phyloP scores from a whole-genome alignment of 2,113 vertebrate genomes.

The Cyanoderma ruficeps region DNA sequence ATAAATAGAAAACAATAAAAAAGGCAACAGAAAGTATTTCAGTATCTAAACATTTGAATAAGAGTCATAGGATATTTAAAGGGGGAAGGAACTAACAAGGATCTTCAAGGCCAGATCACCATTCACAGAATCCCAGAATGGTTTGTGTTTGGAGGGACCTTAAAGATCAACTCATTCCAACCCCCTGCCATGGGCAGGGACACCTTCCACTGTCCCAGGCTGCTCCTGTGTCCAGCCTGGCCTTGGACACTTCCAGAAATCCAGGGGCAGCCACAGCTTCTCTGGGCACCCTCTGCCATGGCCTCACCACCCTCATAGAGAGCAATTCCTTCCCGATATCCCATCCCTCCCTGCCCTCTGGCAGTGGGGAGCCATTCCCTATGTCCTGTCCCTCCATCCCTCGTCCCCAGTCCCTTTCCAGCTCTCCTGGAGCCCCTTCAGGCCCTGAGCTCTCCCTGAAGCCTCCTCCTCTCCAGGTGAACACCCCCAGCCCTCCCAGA shows the following conservation, averaged over 20 bases:
- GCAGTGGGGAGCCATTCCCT: not conserved
- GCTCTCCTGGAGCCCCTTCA: not conserved
- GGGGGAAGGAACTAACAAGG: not conserved
- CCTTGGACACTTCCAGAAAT: too few relatives aligned
- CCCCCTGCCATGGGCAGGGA: too few relatives aligned
- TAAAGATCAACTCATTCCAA: too few relatives aligned
- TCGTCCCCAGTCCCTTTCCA: not conserved
- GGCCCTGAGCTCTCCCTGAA: not conserved
- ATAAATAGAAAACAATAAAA: not conserved
- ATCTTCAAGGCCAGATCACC: too few relatives aligned
- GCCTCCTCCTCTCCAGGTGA: not conserved
- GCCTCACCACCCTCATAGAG: rapidly evolving
- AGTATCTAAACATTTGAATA: not conserved
- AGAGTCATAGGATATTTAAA: not conserved
- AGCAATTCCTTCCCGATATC: rapidly evolving
- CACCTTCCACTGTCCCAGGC: too few relatives aligned
- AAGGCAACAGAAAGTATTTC: not conserved
- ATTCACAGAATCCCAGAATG: not conserved
- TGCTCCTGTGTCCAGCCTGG: too few relatives aligned
- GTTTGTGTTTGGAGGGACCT: not conserved
- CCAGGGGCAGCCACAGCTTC: too few relatives aligned
- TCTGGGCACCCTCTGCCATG: too few relatives aligned
- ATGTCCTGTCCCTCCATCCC: not conserved
- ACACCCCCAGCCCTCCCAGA: rapidly evolving
- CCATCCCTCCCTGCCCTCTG: not conserved